Base-by-base conservation (phyloP, 2,888 invertebrate genomes). In the Amblyjoppa fuscipennis region DNA sequence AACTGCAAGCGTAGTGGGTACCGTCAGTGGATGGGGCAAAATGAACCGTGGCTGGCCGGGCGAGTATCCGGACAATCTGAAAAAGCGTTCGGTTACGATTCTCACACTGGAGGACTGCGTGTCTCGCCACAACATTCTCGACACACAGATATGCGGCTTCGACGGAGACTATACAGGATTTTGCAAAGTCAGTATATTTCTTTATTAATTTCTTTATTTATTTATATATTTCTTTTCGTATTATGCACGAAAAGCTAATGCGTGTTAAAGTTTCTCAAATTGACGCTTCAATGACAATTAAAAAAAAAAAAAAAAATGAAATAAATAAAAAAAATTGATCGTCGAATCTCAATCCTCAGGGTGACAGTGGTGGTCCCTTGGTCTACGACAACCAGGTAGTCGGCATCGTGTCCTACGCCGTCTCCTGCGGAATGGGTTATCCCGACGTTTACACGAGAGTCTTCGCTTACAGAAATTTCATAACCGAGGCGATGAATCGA, bases 351-450 rank as follows among this genome's bases (percentile, higher is more conserved):
- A n/a, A 2, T 41, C n/a, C 51, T 41, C 77, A 88, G 88, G 88
- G 88, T 56, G 87, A 88, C 61, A 88, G 88, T 38, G 88, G 88
- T 38, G 76, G 88, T 70, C 88, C 88, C 53, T 53, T 88, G 51
- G 84, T 80, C 5, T 83, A 87, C 59, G 83, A 87, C 7, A 75
- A 86, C 51, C 41, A 71, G 74, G 59, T 88, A n/a, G 84, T 88
- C 25, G 88, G 88, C 6, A 64, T 88, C 45, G 88, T 88, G 49
- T 88, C 87, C 6, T 88, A 85, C 70, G 68, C 73, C 20, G 53
- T 61, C 13, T 31, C 68, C 34, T 87, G 87, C 56, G 82, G 84
- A 31, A 28, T 76, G 11, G 87, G 84, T 78, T 73, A 71, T 64
- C 87, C 88, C 9, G 87, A 88, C 41, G 77, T 64, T 25, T 88